Evolutionary conservation across 2,113 vertebrate species (phyloP).

Genomic region (Epinephelus fuscoguttatus): DNA sequence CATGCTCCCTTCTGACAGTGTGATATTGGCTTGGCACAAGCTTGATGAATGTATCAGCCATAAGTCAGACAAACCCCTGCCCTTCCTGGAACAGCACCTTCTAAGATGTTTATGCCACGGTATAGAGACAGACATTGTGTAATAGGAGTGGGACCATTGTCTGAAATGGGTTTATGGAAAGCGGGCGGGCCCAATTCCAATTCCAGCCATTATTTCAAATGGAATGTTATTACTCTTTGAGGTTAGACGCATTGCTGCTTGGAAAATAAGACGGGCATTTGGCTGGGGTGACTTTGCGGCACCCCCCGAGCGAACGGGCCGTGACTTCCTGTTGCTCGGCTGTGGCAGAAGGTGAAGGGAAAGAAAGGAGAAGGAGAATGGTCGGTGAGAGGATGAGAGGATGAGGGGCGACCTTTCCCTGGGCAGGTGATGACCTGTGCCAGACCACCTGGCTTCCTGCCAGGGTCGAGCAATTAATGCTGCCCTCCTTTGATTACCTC

Average conservation of each 20-base stretch:
- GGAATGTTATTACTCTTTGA: slow-evolving; percentile 60
- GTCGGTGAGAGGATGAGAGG: slow-evolving; percentile 38
- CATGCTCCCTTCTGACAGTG: slow-evolving; percentile 82
- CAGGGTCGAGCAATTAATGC: slow-evolving; percentile 83
- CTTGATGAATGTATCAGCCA: slow-evolving; percentile 86
- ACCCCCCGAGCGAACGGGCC: slow-evolving; percentile 35
- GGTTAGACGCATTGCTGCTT: slow-evolving; percentile 42
- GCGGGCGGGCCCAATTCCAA: slow-evolving; percentile 52
- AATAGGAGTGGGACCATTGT: slow-evolving; percentile 66
- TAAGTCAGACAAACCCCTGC: slow-evolving; percentile 77
- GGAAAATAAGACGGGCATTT: slow-evolving; percentile 55
- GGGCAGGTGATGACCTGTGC: slow-evolving; percentile 72
- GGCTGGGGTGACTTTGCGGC: slow-evolving; percentile 74
- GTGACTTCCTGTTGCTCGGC: slow-evolving; percentile 49
- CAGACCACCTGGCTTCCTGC: slow-evolving; percentile 80
- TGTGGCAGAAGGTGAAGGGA: slow-evolving; percentile 70
- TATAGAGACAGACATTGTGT: slow-evolving; percentile 64
- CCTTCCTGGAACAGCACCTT: slow-evolving; percentile 68
- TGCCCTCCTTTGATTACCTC: slow-evolving; percentile 73
- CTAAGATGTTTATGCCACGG: slow-evolving; percentile 66
- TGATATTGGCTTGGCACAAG: slow-evolving; percentile 81
- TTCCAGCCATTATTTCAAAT: slow-evolving; percentile 64
- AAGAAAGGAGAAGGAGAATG: slow-evolving; percentile 45
- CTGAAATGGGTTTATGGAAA: slow-evolving; percentile 76
- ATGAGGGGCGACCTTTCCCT: slow-evolving; percentile 70